Conservation (phyloP, 2,888 invertebrate genomes). For the Drosophila merina region DNA sequence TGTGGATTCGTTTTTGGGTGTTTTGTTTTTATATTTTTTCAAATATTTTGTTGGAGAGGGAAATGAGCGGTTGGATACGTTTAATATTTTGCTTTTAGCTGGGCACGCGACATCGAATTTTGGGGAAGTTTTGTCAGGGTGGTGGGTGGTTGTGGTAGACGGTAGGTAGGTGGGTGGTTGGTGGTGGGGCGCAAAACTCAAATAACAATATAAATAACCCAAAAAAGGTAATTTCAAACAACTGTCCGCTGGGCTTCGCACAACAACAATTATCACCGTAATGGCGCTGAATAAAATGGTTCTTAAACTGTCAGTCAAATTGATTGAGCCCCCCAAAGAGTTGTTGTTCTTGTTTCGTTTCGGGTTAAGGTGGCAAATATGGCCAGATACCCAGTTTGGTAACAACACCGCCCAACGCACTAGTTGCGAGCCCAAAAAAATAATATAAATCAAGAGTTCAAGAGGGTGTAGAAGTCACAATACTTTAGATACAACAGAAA, state of each 20-base stretch:
- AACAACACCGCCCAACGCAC: constrained; percentile 43
- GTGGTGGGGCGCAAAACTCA: constrained; percentile 48
- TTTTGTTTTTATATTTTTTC: constrained; percentile 4
- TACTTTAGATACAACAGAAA: too few relatives aligned
- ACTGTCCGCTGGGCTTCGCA: constrained; percentile 54
- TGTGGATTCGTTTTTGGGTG: constrained; percentile 21
- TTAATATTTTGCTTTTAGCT: constrained; percentile 42
- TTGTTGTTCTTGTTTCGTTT: constrained; percentile 21
- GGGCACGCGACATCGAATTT: constrained; percentile 34
- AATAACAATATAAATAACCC: constrained; percentile 55
- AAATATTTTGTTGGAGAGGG: constrained; percentile 13
- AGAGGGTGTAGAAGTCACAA: too few relatives aligned
- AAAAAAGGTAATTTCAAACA: constrained; percentile 65
- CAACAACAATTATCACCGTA: constrained; percentile 37
- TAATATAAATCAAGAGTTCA: not conserved
- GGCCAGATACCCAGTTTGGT: constrained; percentile 10
- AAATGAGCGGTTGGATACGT: constrained; percentile 43
- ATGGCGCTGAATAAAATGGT: constrained; percentile 53
- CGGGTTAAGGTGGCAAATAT: constrained; percentile 23
- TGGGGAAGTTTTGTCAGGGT: not conserved
- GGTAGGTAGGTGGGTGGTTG: constrained; percentile 6
- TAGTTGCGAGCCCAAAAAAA: not conserved
- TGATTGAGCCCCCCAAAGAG: constrained; percentile 67
- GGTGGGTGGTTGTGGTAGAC: not conserved
- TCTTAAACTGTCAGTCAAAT: constrained; percentile 67